Evolutionary conservation across 2,888 invertebrate species (phyloP).

Genomic region (Baronia brevicornis): DNA sequence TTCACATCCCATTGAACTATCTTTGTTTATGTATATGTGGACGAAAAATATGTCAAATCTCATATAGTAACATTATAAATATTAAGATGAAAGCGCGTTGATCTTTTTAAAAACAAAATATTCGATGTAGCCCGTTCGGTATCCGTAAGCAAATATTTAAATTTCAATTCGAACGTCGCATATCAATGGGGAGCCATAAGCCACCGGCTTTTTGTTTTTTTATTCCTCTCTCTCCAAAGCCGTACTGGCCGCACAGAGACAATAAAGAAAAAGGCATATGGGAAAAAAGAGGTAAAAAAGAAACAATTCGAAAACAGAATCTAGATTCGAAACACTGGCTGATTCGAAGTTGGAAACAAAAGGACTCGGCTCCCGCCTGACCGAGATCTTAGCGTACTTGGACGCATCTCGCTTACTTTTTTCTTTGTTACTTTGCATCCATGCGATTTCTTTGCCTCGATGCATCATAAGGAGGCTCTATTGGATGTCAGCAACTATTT

Average conservation of each 20-base stretch:
- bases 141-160: slow-evolving; percentile 72
- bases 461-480: slow-evolving; percentile 70
- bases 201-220: slow-evolving; percentile 51
- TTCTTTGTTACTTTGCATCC: slow-evolving; percentile 55
- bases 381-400: slow-evolving; percentile 72
- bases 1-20: no score
- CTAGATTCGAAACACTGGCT: slow-evolving; percentile 74
- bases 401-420: slow-evolving; percentile 53
- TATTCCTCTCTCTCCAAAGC: slow-evolving; percentile 51
- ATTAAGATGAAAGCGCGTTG: slow-evolving; percentile 62
- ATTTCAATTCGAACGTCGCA: slow-evolving; percentile 74
- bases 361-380: slow-evolving; percentile 70
- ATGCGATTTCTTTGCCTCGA: slow-evolving; percentile 68
- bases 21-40: no score
- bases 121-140: slow-evolving; percentile 62
- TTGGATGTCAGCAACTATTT: slow-evolving; percentile 62
- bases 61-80: slow-evolving; percentile 55
- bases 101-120: slow-evolving; percentile 57
- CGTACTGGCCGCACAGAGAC: slow-evolving; percentile 59
- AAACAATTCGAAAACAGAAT: slow-evolving; percentile 62
- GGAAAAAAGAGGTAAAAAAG: slow-evolving; percentile 46
- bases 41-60: slow-evolving; percentile 8
- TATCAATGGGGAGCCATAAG: slow-evolving; percentile 76
- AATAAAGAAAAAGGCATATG: slow-evolving; percentile 71
- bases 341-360: slow-evolving; percentile 72